Evolutionary conservation across 1,140 invertebrate genomes (phyloP).

Genomic region (Apis florea): DNA sequence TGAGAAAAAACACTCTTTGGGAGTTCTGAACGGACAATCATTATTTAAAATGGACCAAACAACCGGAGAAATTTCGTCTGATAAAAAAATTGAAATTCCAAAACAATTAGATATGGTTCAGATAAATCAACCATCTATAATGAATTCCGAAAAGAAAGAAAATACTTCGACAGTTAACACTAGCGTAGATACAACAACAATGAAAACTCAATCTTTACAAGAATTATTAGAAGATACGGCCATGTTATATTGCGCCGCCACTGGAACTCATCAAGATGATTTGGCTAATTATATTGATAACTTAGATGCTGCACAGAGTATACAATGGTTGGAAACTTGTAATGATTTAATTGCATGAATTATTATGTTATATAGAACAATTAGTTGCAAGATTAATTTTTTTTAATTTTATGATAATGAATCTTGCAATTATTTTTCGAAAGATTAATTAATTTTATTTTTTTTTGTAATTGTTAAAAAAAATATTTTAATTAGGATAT

Average conservation of each 20-base stretch:
- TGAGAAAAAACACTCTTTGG: not conserved
- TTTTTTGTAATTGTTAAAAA: not conserved
- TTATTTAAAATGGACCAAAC: conserved; percentile 10
- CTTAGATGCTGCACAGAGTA: conserved; percentile 65
- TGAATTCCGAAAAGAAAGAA: conserved; percentile 19
- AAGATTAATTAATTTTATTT: not conserved
- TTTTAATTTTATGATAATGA: not conserved
- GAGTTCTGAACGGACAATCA: not conserved
- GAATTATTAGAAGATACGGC: conserved; percentile 70
- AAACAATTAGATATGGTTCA: conserved; percentile 8
- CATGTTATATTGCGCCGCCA: conserved; percentile 71
- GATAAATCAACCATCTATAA: not conserved
- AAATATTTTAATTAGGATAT: not conserved
- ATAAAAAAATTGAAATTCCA: not conserved
- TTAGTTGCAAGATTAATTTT: not conserved
- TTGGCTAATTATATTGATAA: conserved; percentile 70
- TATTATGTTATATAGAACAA: too few relatives aligned
- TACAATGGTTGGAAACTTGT: conserved; percentile 66
- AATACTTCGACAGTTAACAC: not conserved
- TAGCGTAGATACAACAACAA: not conserved
- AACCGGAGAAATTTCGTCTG: not conserved
- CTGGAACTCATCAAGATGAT: conserved; percentile 70
- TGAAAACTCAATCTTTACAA: conserved; percentile 58
- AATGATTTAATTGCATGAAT: conserved; percentile 26
- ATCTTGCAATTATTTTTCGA: not conserved